Evolutionary conservation across 2,888 invertebrate genomes (phyloP), one percentile per base, ranked within the genome.

Genomic region (Cosmia trapezina): DNA sequence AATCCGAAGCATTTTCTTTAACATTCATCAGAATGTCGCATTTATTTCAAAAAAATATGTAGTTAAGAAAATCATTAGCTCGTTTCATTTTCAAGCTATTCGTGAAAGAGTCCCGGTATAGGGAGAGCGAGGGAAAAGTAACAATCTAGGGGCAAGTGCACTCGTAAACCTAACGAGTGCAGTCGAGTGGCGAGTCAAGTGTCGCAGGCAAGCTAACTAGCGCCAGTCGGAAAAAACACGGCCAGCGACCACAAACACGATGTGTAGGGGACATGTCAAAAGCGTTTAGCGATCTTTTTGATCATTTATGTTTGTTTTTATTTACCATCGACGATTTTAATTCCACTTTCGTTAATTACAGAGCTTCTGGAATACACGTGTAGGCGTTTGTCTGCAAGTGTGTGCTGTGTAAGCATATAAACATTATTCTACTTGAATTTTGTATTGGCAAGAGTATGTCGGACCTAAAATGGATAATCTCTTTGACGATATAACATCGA

Each of bases 111-210:
- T 76, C 69, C 59, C 56, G 78, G 74, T 78, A 80, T 85, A 79
- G 84, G 81, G 81, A 80, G 85, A 80, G 83, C 76, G 81, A 76
- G 76, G 84, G 85, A 86, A 89, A 91, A 91, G 92, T 93, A 93
- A 94, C 94, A 91, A 93, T 91, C 91, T 86, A 82, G 86, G 79
- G 84, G 87, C 87, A 87, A 93, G 92, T 85, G 91, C 88, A 86
- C 94, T 94, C 80, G 88, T 90, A 89, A 91, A 89, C 84, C 87
- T 92, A 91, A 92, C 92, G 91, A 94, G 94, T 92, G 91, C 89
- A 89, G 92, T 89, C 82, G 85, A 93, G 92, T 81, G 89, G 85
- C 85, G 84, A 83, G 90, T 87, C 78, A 84, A 93, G 94, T 85
- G 89, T 85, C 86, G 86, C 82, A 85, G 88, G 88, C 87, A 87